Evolutionary conservation across 2,888 invertebrate genomes (phyloP).

Genomic region (Lasioglossum calceatum): DNA sequence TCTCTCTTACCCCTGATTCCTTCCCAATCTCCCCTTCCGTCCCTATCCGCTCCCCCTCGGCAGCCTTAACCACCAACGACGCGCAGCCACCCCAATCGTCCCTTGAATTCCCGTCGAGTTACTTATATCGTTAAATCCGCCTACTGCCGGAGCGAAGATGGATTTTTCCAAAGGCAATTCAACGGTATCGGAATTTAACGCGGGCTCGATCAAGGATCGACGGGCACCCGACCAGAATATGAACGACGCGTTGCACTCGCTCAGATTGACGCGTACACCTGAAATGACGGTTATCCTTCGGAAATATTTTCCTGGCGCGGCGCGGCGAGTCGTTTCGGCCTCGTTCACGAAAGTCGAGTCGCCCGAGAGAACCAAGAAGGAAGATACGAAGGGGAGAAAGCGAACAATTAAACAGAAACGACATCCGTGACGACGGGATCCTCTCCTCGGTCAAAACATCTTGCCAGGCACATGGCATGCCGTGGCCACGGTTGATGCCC

Average conservation of each 20-base stretch:
- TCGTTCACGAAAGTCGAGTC: background rate
- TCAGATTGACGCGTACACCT: slow-evolving; percentile 11
- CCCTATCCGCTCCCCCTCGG: background rate
- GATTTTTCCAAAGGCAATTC: slow-evolving; percentile 45
- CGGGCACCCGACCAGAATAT: slow-evolving; percentile 16
- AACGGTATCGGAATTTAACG: slow-evolving; percentile 7
- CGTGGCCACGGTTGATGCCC: slow-evolving; percentile 43
- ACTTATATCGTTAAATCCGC: slow-evolving; percentile 68
- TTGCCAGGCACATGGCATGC: slow-evolving; percentile 64
- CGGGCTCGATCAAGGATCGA: slow-evolving; percentile 25
- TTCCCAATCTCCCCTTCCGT: slow-evolving; percentile 24
- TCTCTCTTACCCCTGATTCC: slow-evolving; percentile 48
- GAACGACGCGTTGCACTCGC: slow-evolving; percentile 14
- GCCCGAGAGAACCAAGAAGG: slow-evolving; percentile 41
- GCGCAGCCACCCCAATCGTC: slow-evolving; percentile 60
- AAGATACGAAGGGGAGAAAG: slow-evolving; percentile 64
- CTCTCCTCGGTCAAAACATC: slow-evolving; percentile 77
- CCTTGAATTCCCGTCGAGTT: slow-evolving; percentile 62
- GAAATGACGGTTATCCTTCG: slow-evolving; percentile 19
- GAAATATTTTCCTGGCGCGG: too few relatives aligned
- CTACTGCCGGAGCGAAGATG: slow-evolving; percentile 44
- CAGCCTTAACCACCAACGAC: slow-evolving; percentile 53
- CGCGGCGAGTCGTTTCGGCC: background rate
- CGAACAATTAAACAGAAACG: slow-evolving; percentile 75
- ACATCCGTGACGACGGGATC: slow-evolving; percentile 61